phyloP scores from a whole-genome alignment of 2,797 vertebrate genomes.

The Halcyon smyrnensis region DNA sequence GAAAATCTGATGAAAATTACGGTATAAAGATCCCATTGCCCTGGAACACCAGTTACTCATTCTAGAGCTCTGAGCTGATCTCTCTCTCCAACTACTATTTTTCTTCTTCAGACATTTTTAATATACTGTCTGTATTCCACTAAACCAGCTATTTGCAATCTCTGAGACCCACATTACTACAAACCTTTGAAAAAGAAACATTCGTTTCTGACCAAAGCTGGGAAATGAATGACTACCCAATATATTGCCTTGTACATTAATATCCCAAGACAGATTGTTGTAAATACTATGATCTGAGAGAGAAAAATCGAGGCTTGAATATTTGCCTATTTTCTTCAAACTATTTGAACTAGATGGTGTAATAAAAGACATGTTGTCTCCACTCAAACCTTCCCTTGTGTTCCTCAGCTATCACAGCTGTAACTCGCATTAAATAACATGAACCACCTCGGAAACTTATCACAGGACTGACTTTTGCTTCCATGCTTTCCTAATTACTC shows the following conservation, averaged over 20 bases:
- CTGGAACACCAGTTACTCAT: background rate
- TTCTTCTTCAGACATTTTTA: constrained; percentile 10
- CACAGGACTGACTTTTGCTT: background rate
- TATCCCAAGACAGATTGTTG: constrained; percentile 1
- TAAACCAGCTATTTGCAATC: background rate
- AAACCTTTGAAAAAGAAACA: constrained; percentile 24
- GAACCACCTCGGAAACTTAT: background rate
- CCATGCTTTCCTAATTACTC: constrained; percentile 45
- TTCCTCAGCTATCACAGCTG: background rate
- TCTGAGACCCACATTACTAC: constrained; percentile 35
- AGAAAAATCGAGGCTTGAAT: constrained; percentile 2
- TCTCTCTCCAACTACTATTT: background rate
- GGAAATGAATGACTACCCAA: constrained; percentile 15
- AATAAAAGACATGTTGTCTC: background rate
- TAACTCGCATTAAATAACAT: background rate
- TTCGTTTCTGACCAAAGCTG: constrained; percentile 14
- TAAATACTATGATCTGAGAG: constrained; percentile 10
- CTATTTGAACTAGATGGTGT: background rate
- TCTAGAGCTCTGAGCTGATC: background rate
- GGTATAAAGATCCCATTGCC: background rate
- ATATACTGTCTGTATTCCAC: background rate
- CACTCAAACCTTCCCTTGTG: background rate
- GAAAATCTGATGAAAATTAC: constrained; percentile 5
- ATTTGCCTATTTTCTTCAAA: background rate
- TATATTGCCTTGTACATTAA: background rate